Percentiles rank a stretch among this genome's conserved stretches.
Evolutionary conservation across 2,888 invertebrate species (phyloP).

Genomic region (Athetis lepigone): DNA sequence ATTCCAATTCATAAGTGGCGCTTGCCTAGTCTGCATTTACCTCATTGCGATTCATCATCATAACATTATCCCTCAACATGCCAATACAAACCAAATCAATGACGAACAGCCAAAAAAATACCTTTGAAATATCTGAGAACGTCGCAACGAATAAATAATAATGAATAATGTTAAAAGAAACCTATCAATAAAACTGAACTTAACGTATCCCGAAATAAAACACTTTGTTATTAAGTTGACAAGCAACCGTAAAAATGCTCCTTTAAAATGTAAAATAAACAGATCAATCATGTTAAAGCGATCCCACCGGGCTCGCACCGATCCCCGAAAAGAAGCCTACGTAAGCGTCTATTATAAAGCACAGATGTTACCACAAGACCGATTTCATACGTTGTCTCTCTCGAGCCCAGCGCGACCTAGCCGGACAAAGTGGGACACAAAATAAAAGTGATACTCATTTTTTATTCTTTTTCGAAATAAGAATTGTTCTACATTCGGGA

Average conservation of each 20-base stretch:
- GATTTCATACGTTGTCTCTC: slow-evolving; percentile 79
- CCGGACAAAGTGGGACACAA: slow-evolving; percentile 77
- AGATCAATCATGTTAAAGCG: slow-evolving; percentile 91
- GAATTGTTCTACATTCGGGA: slow-evolving; percentile 89
- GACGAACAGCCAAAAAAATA: slow-evolving; percentile 60
- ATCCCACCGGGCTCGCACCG: slow-evolving; percentile 88
- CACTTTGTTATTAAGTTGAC: slow-evolving; percentile 91
- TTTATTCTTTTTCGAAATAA: slow-evolving; percentile 88
- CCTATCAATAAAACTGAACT: slow-evolving; percentile 90
- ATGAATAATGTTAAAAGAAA: slow-evolving; percentile 87
- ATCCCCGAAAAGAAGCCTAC: slow-evolving; percentile 90
- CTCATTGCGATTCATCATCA: slow-evolving; percentile 49
- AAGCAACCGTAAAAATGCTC: slow-evolving; percentile 91
- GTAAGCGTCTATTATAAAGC: slow-evolving; percentile 90
- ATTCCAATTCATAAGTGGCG: slow-evolving; percentile 36
- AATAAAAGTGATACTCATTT: slow-evolving; percentile 87
- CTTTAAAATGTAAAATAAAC: slow-evolving; percentile 91
- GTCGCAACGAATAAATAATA: slow-evolving; percentile 75
- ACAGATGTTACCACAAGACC: slow-evolving; percentile 89
- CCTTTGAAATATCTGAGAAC: slow-evolving; percentile 72
- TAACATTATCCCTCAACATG: slow-evolving; percentile 57
- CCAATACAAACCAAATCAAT: slow-evolving; percentile 63
- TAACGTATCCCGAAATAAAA: slow-evolving; percentile 89
- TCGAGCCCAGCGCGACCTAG: slow-evolving; percentile 69
- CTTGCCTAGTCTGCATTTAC: slow-evolving; percentile 30